Base-by-base conservation (phyloP, 2,888 invertebrate genomes). In the Horisme vitalbata region DNA sequence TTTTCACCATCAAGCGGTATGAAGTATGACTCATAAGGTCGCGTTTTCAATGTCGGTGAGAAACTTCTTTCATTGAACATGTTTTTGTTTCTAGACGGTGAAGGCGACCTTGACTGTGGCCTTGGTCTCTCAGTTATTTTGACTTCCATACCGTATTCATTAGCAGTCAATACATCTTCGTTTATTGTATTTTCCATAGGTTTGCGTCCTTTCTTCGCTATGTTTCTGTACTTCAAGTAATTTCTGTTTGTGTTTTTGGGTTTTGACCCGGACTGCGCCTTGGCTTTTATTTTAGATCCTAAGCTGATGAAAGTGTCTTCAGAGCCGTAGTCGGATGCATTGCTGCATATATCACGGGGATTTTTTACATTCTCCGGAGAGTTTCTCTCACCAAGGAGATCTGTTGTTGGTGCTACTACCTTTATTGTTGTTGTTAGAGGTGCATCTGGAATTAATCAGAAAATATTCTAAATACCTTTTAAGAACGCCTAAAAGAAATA, bases 221-320 rank as follows among this genome's bases (percentile, higher is more conserved):
- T 75, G 48, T 76, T 84, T 45, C 79, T 75, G 44, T 81, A 86
- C 50, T 84, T 87, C 2, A 79, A 51, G 36, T 72, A 70, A 55
- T 79, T 83, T 55, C 81, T 86, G 55, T 75, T 79, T 1, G 60
- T 59, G 41, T 63, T 70, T 64, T 83, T 83, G 10, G 63, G 71
- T 61, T 81, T 87, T 3, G 76, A 64, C 4, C 72, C 68, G 1
- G 71, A 63, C 64, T 90, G 89, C 1, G 90, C 90, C 69, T 79
- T 88, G n/a, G 83, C 84, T 65, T 90, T 90, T 30, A 90, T 90
- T 69, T 90, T 90, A 23, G 86, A 83, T 24, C 90, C 90, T 66
- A 90, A 65, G 59, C 90, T 90, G 39, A 87, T 82, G 53, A 74
- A 89, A 1, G 90, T 90, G 41, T 90, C 90, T 66, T 88, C 90